Percentiles rank a stretch among this genome's conserved stretches.
Evolutionary conservation across 1,140 invertebrate genomes (phyloP).

Genomic region (Luehdorfia chinensis): DNA sequence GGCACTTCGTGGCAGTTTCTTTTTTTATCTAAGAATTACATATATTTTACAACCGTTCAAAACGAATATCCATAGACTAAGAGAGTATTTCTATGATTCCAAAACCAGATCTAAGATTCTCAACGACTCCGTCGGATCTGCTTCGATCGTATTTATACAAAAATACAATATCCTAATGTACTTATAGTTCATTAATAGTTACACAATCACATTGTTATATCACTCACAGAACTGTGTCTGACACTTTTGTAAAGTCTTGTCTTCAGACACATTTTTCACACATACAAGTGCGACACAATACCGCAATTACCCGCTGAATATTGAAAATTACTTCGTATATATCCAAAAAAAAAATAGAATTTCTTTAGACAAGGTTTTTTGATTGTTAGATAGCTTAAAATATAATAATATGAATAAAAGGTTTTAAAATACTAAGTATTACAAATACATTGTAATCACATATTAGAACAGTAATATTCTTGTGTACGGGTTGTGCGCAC

Average conservation of each 20-base stretch:
- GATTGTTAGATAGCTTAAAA: too few relatives aligned
- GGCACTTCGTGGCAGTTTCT: conserved; percentile 73
- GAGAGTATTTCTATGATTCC: conserved; percentile 48
- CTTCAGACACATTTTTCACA: conserved; percentile 57
- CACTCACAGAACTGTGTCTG: conserved; percentile 64
- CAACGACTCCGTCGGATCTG: conserved; percentile 21
- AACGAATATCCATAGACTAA: conserved; percentile 44
- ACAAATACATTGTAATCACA: too few relatives aligned
- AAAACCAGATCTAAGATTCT: conserved; percentile 35
- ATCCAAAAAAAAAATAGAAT: too few relatives aligned
- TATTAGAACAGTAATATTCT: conserved; percentile 14
- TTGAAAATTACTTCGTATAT: conserved; percentile 35
- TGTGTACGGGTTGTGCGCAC: conserved; percentile 28
- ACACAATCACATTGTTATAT: conserved; percentile 75
- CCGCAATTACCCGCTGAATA: conserved; percentile 46
- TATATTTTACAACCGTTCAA: conserved; percentile 61
- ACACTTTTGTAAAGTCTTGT: conserved; percentile 51
- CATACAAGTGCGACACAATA: conserved; percentile 41
- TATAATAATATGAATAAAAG: too few relatives aligned
- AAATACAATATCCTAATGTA: conserved; percentile 52
- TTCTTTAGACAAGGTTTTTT: too few relatives aligned
- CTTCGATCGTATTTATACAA: conserved; percentile 34
- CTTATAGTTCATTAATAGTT: conserved; percentile 62
- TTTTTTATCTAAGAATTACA: conserved; percentile 51
- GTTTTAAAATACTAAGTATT: too few relatives aligned